Base-by-base conservation (phyloP, 2,797 vertebrate genomes). In the Arctocebus calabarensis region DNA sequence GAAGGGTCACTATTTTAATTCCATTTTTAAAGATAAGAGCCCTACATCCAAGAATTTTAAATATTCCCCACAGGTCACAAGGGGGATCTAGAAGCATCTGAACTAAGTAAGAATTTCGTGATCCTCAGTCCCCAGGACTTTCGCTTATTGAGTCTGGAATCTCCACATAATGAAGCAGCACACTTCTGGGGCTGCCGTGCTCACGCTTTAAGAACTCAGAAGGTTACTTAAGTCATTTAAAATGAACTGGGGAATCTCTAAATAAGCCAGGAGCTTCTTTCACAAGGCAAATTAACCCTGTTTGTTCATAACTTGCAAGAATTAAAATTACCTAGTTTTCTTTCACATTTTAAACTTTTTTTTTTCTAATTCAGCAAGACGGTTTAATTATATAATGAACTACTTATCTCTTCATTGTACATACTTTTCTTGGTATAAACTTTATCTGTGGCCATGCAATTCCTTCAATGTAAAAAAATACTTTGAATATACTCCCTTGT, bases 1-100 rank as follows among this genome's bases (percentile, higher is more conserved):
- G 82, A 84, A 93, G 75, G 43, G 61, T 92, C 85, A 62, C 59
- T 88, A 73, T 89, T 90, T 85, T 74, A 81, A 82, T 45, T 62
- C 48, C 40, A 55, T 45, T 85, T 91, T 96, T 81, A 95, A 74
- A 87, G 64, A 55, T 68, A 97, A 59, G 23, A 84, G 25, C 34
- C 86, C 25, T 64, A 40, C 6, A 82, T 37, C n/a, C 12, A 20
- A 19, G 70, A 78, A 27, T 74, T 91, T 90, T 85, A 59, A 93
- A 57, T 45, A 84, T 61, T 52, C 57, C 45, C 81, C 20, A 5
- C 29, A 27, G 45, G 32, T 52, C 37, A 86, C 48, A 61, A 52
- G 75, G 71, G 62, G 37, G 57, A 82, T 16, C 23, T 73, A 52
- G 55, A 81, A 70, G 34, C 27, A 70, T 9, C n/a, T 52, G 66